phyloP scores from a whole-genome alignment of 2,888 invertebrate species.

The Eudemis profundana region DNA sequence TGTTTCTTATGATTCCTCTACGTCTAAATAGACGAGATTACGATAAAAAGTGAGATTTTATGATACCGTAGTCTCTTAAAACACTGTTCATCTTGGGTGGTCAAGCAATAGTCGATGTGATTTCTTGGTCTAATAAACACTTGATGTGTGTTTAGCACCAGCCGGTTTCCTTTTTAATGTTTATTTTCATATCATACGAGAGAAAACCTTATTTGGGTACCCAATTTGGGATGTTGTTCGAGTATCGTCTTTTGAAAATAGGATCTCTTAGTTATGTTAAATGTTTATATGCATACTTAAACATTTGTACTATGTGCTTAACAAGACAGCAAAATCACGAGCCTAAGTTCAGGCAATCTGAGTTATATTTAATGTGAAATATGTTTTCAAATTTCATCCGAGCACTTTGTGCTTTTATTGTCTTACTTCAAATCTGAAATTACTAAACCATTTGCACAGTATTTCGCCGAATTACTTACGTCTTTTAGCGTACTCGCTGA shows the following conservation, averaged over 20 bases:
- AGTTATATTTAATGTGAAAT: constrained; percentile 10
- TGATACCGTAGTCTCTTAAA: constrained; percentile 75
- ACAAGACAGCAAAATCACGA: constrained; percentile 14
- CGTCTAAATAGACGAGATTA: constrained; percentile 64
- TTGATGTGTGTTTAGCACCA: constrained; percentile 69
- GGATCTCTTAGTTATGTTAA: constrained; percentile 10
- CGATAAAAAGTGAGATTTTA: constrained; percentile 83
- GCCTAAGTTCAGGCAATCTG: background rate
- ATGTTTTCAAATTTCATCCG: constrained; percentile 17
- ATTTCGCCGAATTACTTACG: constrained; percentile 42
- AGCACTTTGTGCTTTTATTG: constrained; percentile 27
- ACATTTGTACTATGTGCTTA: background rate
- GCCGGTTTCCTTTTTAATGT: constrained; percentile 63
- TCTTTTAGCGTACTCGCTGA: constrained; percentile 54
- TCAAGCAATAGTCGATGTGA: constrained; percentile 67
- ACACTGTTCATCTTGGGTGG: constrained; percentile 83
- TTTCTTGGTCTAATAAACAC: constrained; percentile 75
- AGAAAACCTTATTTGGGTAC: constrained; percentile 57
- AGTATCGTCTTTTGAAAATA: constrained; percentile 17
- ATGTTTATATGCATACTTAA: constrained; percentile 27
- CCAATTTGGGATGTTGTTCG: constrained; percentile 29
- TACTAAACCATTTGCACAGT: constrained; percentile 32
- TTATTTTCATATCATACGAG: constrained; percentile 71
- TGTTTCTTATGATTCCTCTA: constrained; percentile 64
- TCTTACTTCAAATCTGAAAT: constrained; percentile 25